These are phyloP conservation scores for Percopsis transmontana DNA, from an alignment of 2,113 vertebrate genomes.

Conservation along the genomic window DNA sequence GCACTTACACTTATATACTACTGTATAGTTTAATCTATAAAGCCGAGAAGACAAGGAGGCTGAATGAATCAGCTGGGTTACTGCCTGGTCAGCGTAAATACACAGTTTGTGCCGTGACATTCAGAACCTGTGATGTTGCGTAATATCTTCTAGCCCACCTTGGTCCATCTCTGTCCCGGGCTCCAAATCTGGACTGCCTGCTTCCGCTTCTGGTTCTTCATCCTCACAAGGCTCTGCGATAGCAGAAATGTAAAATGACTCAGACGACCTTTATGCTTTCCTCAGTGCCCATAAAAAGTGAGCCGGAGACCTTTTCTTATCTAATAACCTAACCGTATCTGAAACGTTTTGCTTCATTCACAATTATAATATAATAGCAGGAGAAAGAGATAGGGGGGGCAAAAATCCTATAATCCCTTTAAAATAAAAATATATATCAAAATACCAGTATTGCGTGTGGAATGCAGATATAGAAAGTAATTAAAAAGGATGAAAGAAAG, in stretches of 20 bases:
- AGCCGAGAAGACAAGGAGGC: no score
- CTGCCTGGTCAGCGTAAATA: no score
- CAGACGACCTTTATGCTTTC: background rate
- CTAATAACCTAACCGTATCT: constrained; percentile 23
- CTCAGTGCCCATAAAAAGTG: constrained; percentile 4
- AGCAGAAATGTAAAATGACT: constrained; percentile 34
- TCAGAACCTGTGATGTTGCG: no score
- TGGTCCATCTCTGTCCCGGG: constrained; percentile 91
- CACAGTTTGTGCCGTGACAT: no score
- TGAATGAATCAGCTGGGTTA: no score
- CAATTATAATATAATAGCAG: background rate
- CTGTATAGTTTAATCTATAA: no score
- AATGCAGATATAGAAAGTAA: background rate
- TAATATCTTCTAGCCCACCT: constrained; percentile 71
- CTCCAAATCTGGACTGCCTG: constrained; percentile 85
- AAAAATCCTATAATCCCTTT: background rate
- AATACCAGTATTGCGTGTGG: constrained; percentile 4
- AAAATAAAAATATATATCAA: constrained; percentile 15
- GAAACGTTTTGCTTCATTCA: constrained; percentile 18
- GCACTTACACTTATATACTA: no score
- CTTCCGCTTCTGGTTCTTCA: constrained; percentile 84
- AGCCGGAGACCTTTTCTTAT: background rate
- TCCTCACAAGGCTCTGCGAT: constrained; percentile 83
- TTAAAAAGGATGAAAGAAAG: constrained; percentile 6
- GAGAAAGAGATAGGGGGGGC: background rate